Base-by-base conservation (phyloP, 2,113 vertebrate genomes). In the Salminus brasiliensis region DNA sequence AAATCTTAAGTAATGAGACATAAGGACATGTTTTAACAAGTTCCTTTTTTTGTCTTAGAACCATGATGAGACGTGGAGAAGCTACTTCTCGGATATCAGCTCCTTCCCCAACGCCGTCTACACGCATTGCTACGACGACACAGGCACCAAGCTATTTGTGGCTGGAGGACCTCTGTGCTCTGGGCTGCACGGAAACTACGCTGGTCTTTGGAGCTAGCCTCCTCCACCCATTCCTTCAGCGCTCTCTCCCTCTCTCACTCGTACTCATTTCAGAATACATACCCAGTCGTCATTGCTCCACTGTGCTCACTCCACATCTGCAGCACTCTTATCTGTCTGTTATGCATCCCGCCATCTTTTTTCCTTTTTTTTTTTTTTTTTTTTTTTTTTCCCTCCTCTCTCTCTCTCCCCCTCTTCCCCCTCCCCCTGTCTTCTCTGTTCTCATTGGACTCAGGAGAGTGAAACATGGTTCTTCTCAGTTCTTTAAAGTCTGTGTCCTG, bases 81-180 rank as follows among this genome's bases (percentile, higher is more conserved):
- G 97, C 92, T 99, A 99, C 89, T 99, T 99, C 90, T 98, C 98
- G 4, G 97, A 98, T 84, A 95, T 98, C 91, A 93, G 94, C 91
- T 97, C 92, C 90, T 99, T 98, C 92, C 96, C 98, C 60, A 99
- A 98, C 34, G 98, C 98, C 23, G 96, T 99, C 92, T 99, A 99
- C 91, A 98, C 97, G 15, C 98, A 99, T 94, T 99, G 98, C 93
- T 99, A 99, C 4, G 98, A 99, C 86, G 94, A 95, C 55, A 99
- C 98, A 0, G 98, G 97, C 91, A 99, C 94, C 57, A 98, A 98
- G 85, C 96, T 99, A 78, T 99, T 99, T 69, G 98, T 99, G 85
- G 98, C 98, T 62, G 98, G 98, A 43, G 98, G 98, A 25, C 98
- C 98, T 0, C 95, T 99, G 80, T 98, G 97, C 79, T 98, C 98